These are phyloP conservation scores for Calliscelio sp. DNA, from an alignment of 2,888 invertebrate genomes.

Conservation along the genomic window DNA sequence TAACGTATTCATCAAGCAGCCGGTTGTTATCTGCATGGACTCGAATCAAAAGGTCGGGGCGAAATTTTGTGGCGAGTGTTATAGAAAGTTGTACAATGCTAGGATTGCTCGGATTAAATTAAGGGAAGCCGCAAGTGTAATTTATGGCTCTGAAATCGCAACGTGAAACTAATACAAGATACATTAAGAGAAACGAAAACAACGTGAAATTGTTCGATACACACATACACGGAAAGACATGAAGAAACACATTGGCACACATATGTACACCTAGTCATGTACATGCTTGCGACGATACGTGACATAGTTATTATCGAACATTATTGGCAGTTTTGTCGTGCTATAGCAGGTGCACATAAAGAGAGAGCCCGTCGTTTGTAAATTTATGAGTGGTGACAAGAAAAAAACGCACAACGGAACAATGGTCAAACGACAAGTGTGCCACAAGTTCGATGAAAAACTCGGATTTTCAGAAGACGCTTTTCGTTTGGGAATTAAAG, in stretches of 20 bases:
- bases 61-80: constrained; percentile 62
- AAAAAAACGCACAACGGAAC: constrained; percentile 33
- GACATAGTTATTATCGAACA: constrained; percentile 81
- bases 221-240: too few species aligned
- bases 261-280: background rate
- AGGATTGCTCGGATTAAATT: constrained; percentile 67
- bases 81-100: constrained; percentile 69
- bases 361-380: constrained; percentile 75
- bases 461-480: background rate
- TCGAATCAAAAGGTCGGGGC: constrained; percentile 68
- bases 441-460: constrained; percentile 25
- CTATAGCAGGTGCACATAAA: constrained; percentile 82
- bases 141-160: constrained; percentile 60
- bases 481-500: constrained; percentile 4
- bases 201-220: constrained; percentile 41
- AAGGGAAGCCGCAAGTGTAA: constrained; percentile 65
- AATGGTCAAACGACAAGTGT: constrained; percentile 51
- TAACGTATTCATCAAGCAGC: constrained; percentile 72
- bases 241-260: too few species aligned
- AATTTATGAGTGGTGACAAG: constrained; percentile 76
- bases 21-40: constrained; percentile 70
- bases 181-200: constrained; percentile 75
- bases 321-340: constrained; percentile 83
- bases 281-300: constrained; percentile 76
- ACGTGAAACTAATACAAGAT: constrained; percentile 76